These are phyloP conservation scores for Muscina levida DNA, from an alignment of 2,888 invertebrate genomes.

Conservation along the genomic window DNA sequence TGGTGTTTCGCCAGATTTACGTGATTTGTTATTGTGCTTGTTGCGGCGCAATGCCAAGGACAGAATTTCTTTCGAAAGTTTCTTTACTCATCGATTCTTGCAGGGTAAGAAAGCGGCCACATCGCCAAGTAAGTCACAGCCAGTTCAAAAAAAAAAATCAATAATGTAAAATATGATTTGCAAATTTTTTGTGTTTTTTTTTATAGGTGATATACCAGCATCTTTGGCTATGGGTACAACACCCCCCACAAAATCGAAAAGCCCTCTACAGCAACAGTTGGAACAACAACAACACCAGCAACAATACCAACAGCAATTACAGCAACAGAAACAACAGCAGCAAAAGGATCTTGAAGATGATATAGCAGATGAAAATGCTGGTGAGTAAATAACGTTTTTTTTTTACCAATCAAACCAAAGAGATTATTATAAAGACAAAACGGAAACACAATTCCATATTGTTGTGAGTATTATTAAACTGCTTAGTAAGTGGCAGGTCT, in stretches of 20 bases:
- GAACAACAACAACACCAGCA: slow-evolving; percentile 74
- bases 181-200: not conserved
- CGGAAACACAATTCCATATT: too few species aligned
- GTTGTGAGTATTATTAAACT: too few species aligned
- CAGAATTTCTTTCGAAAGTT: slow-evolving; percentile 96
- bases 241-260: slow-evolving; percentile 79
- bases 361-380: slow-evolving; percentile 73
- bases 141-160: not conserved
- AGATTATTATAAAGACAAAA: too few species aligned
- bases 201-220: slow-evolving; percentile 76
- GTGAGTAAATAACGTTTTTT: slow-evolving; percentile 59
- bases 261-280: slow-evolving; percentile 80
- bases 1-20: slow-evolving; percentile 94
- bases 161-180: not conserved
- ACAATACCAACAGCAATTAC: slow-evolving; percentile 71
- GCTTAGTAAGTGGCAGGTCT: too few species aligned
- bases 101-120: slow-evolving; percentile 83
- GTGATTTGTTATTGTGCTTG: slow-evolving; percentile 91
- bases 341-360: slow-evolving; percentile 65
- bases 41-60: slow-evolving; percentile 96
- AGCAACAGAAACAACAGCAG: slow-evolving; percentile 70
- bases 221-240: slow-evolving; percentile 74
- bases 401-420: too few species aligned
- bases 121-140: slow-evolving; percentile 78
- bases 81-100: slow-evolving; percentile 96